Percentiles rank a stretch among this genome's conserved stretches.
These are phyloP conservation scores for Bergia sp. DNA, from an alignment of 92 coral and sea anemone genomes.

Conservation along the genomic window DNA sequence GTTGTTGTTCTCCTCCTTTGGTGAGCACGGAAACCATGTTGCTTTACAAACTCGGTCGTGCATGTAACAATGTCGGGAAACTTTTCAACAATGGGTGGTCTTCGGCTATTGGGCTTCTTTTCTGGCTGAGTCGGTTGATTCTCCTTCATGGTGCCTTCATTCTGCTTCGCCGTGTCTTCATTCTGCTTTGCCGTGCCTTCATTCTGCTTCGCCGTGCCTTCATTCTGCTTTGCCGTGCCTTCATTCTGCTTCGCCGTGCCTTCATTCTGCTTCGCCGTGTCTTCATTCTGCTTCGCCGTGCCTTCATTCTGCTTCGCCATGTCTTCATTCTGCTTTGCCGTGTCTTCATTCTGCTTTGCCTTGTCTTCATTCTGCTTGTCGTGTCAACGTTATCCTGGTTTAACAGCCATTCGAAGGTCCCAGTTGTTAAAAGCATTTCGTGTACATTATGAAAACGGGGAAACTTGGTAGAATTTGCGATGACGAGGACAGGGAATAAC, in stretches of 20 bases:
- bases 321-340: no score
- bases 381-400: background rate
- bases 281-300: no score
- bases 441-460: slow-evolving; percentile 24
- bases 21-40: slow-evolving; percentile 41
- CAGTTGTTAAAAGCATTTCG: slow-evolving; percentile 30
- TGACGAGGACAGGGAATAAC: slow-evolving; percentile 4
- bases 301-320: no score
- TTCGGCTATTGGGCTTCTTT: background rate
- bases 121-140: background rate
- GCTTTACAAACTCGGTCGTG: slow-evolving; percentile 35
- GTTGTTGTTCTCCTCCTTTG: slow-evolving; percentile 31
- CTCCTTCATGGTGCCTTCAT: background rate
- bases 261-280: no score
- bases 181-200: no score
- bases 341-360: no score
- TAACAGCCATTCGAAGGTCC: slow-evolving; percentile 23
- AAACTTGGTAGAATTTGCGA: no score
- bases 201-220: no score
- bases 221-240: no score
- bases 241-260: no score
- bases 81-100: slow-evolving; percentile 11
- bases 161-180: no score
- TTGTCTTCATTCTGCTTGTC: background rate
- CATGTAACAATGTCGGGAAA: slow-evolving; percentile 15